A percentile compares a stretch with the other conserved stretches of the same genome.
These are phyloP conservation scores for Echinometra lucunter DNA, from an alignment of 53 echinoderm and acorn worm species.

Conservation along the genomic window DNA sequence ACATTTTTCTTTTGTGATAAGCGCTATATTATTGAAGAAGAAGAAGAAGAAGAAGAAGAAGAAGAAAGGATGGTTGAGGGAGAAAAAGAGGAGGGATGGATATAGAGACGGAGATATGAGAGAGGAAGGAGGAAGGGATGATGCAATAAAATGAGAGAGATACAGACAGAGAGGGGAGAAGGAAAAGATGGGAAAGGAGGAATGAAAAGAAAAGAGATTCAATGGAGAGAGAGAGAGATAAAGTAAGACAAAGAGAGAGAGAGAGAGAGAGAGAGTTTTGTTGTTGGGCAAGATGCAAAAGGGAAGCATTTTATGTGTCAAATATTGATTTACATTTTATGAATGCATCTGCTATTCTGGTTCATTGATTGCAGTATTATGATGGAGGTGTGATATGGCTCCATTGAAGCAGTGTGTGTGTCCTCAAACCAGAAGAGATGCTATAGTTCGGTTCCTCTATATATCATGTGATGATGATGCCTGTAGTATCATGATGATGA, in stretches of 20 bases:
- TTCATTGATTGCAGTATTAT: constrained; percentile 46
- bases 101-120: background rate
- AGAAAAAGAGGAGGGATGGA: background rate
- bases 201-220: background rate
- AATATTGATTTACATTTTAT: constrained; percentile 55
- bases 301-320: constrained; percentile 13
- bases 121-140: background rate
- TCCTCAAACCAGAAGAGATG: constrained; percentile 20
- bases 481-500: no score
- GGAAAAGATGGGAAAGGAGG: no score
- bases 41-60: background rate
- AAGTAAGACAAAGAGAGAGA: no score
- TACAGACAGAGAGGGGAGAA: background rate
- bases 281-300: background rate
- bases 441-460: no score
- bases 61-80: background rate
- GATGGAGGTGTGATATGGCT: constrained; percentile 39
- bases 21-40: no score
- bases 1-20: no score
- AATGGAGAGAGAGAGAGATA: no score
- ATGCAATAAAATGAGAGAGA: background rate
- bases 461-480: no score
- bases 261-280: background rate
- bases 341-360: constrained; percentile 51
- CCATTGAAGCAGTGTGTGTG: background rate